These are phyloP conservation scores for Unio pictorum DNA, from an alignment of 2,888 invertebrate species.

Conservation along the genomic window DNA sequence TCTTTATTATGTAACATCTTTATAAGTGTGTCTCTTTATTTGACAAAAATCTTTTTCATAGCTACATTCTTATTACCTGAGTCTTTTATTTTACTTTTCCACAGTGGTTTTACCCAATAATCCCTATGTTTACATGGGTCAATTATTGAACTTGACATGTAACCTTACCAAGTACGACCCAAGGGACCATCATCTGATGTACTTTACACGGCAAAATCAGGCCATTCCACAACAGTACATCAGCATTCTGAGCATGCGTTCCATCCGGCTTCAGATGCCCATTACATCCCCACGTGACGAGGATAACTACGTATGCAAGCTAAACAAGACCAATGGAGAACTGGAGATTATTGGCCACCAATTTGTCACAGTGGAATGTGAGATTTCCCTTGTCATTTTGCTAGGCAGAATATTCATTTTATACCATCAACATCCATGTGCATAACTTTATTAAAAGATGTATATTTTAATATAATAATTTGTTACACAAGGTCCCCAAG, in stretches of 20 bases:
- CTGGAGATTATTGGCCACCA: conserved; percentile 39
- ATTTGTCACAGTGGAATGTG: conserved; percentile 53
- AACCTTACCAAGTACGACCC: conserved; percentile 47
- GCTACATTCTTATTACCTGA: no score
- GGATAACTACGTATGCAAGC: conserved; percentile 49
- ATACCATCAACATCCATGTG: no score
- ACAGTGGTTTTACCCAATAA: conserved; percentile 48
- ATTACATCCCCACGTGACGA: conserved; percentile 36
- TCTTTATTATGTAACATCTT: no score
- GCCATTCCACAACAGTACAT: conserved; percentile 33
- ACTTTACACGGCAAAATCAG: conserved; percentile 41
- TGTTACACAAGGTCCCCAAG: no score
- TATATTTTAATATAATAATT: no score
- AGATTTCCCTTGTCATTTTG: conserved; percentile 19
- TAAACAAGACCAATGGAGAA: conserved; percentile 32
- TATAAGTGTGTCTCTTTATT: no score
- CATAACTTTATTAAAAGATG: no score
- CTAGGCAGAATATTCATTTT: no score
- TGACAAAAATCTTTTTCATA: no score
- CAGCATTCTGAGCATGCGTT: conserved; percentile 40
- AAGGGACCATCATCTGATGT: conserved; percentile 41
- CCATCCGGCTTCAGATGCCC: conserved; percentile 46
- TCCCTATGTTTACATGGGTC: conserved; percentile 51
- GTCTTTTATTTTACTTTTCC: conserved; percentile 14
- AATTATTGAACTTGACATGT: conserved; percentile 48